Base-by-base conservation (phyloP, 2,888 invertebrate species). In the Ochropleura plecta region DNA sequence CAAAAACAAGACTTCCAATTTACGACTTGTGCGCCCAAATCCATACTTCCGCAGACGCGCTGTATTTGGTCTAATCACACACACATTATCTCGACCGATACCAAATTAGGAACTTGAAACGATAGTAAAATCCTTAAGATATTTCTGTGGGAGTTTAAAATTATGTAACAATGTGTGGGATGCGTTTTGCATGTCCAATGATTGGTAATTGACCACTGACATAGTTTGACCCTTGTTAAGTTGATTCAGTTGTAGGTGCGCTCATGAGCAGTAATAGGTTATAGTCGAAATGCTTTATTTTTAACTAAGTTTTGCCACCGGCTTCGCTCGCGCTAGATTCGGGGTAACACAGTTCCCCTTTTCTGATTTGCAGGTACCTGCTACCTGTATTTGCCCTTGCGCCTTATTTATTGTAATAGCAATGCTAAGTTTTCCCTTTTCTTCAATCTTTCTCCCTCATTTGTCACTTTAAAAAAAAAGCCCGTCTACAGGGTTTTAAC, bases 221-320 rank as follows among this genome's bases (percentile, higher is more conserved):
- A 70, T 76, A 48, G 57, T 42, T 68, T 76, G 85, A 73, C 85
- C 85, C 63, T 44, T 74, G 76, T 55, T 42, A 51, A 42, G 42
- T 51, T 60, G 63, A 79, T 81, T 75, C 74, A 75, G 75, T 84
- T 79, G 71, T 46, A 18, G 42, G 6, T 40, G 64, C 10, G 18
- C 12, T 44, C n/a, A 62, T 4, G 62, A 20, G 62, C 44, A 44
- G 12, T 42, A n/a, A 44, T 5, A 60, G 12, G 5, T 20, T 46
- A 30, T 30, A 30, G 57, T 30, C 57, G 16, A 7, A 14, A 53
- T 8, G 3, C 7, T 16, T 57, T 20, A 6, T 55, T 55, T 30
- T 30, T 30, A n/a, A n/a, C n/a, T n/a, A n/a, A n/a, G n/a, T n/a
- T n/a, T n/a, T n/a, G n/a, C n/a, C n/a, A n/a, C n/a, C n/a, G n/a